Evolutionary conservation across 2,888 invertebrate genomes (phyloP), one percentile per base, ranked within the genome.

Genomic region (Caenorhabditis auriculariae): DNA sequence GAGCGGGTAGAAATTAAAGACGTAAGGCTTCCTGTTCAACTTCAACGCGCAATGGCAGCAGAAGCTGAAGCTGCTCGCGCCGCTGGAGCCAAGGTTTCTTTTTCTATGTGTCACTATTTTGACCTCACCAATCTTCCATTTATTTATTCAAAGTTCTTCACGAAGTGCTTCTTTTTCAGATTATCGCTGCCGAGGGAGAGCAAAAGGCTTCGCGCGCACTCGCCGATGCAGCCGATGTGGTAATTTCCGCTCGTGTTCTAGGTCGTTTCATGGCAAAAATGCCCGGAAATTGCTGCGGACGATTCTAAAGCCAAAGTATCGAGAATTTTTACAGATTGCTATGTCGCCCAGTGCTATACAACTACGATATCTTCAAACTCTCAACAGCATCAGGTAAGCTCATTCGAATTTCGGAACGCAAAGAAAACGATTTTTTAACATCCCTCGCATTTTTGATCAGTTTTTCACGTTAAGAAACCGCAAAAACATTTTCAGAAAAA

Each of bases 1-100:
- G 94, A 95, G 84, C 86, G 94, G 72, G 94, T 95, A 15, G 94
- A 95, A 87, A 91, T 95, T 93, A 75, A 75, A 60, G 75, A 75
- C 55, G 75, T 75, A 29, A 69, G 75, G 4, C 66, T 75, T 9
- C 75, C 75, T 2, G 45, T 72, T 17, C 74, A 75, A 55, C 67
- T 75, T 53, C 75, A 74, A 39, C 39, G 72, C 7, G 72, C 76
- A 0, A 75, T 76, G 75, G 77, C 76, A 0, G 76, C 77, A 1
- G 76, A 76, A 60, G 77, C 76, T 4, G 75, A 75, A 52, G 74
- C 76, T 24, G 65, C 72, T 12, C 46, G 77, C 47, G 77, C 76
- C 26, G 77, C 76, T 6, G 63, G 75, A 21, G 77, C 77, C 1
- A 75, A 76, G 62, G 71, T 71, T 41, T n/a, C 19, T 41, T 17